Conservation (phyloP, 2,797 vertebrate species). For the Hydrophis major region DNA sequence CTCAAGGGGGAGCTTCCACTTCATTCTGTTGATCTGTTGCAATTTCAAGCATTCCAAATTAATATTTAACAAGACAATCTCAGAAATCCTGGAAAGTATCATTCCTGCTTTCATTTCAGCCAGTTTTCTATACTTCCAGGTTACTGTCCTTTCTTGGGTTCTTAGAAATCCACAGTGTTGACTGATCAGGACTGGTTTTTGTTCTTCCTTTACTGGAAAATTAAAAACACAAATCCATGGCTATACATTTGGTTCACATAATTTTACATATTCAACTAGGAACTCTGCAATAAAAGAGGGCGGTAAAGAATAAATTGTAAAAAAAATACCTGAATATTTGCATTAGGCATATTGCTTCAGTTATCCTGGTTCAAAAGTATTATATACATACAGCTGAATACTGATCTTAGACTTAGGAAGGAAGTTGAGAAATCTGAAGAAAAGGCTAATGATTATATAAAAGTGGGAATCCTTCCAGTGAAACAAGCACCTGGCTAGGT, state of each 20-base stretch:
- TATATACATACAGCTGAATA: not conserved
- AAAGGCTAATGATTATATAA: not conserved
- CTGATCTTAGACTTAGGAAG: not conserved
- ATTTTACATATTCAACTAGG: not conserved
- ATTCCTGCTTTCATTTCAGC: slow-evolving; percentile 56
- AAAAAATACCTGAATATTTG: not conserved
- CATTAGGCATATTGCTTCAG: not conserved
- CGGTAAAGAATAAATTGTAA: not conserved
- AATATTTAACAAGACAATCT: slow-evolving; percentile 68
- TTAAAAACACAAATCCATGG: slow-evolving; percentile 41
- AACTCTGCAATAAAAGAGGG: not conserved
- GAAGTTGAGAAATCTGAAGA: not conserved
- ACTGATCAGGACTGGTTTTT: slow-evolving; percentile 83
- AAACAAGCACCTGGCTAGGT: not conserved
- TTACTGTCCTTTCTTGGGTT: slow-evolving; percentile 79
- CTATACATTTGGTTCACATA: slow-evolving; percentile 3
- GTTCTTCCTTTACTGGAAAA: slow-evolving; percentile 82
- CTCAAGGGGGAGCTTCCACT: slow-evolving; percentile 79
- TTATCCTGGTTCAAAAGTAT: not conserved
- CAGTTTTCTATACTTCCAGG: slow-evolving; percentile 83
- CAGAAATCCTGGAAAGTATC: slow-evolving; percentile 64
- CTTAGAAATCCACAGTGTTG: slow-evolving; percentile 93
- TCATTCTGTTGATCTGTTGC: slow-evolving; percentile 72
- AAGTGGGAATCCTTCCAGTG: not conserved
- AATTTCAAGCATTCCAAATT: slow-evolving; percentile 80